Percentiles rank a stretch among this genome's conserved stretches.
Evolutionary conservation across 2,797 vertebrate genomes (phyloP).

Genomic region (Fundulus diaphanus): DNA sequence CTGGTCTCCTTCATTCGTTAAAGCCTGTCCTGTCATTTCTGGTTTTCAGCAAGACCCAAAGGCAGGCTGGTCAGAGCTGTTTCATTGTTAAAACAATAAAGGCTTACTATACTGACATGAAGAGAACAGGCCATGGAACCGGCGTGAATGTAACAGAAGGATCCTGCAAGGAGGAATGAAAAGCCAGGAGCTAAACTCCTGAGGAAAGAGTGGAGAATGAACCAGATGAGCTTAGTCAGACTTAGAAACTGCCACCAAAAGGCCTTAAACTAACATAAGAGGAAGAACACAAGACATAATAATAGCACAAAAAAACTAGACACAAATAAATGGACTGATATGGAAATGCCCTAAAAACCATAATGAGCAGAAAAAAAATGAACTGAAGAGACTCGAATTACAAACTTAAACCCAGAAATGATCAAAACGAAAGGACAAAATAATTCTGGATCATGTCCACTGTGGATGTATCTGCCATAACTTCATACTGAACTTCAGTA

Average conservation of each 20-base stretch:
- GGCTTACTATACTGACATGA: too few species aligned
- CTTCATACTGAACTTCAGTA: not conserved
- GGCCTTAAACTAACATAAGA: not conserved
- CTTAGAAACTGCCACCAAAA: too few species aligned
- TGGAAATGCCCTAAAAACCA: not conserved
- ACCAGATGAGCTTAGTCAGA: too few species aligned
- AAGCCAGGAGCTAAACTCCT: too few species aligned
- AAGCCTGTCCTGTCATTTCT: too few species aligned
- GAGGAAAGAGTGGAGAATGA: too few species aligned
- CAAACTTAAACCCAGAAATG: not conserved
- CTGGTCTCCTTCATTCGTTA: not conserved
- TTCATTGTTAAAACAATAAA: too few species aligned
- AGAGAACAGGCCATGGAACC: too few species aligned
- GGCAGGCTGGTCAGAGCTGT: too few species aligned
- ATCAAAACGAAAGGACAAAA: not conserved
- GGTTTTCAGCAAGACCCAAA: too few species aligned
- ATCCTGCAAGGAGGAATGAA: too few species aligned
- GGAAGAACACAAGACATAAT: not conserved
- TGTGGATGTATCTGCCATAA: not conserved
- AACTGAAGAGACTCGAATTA: not conserved
- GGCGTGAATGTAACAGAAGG: too few species aligned
- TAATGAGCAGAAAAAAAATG: not conserved
- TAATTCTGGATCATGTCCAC: not conserved
- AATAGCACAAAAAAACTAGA: not conserved
- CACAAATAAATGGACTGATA: not conserved